Evolutionary conservation across 1,140 invertebrate species (phyloP).

Genomic region (Pemphigus obesinymphae): DNA sequence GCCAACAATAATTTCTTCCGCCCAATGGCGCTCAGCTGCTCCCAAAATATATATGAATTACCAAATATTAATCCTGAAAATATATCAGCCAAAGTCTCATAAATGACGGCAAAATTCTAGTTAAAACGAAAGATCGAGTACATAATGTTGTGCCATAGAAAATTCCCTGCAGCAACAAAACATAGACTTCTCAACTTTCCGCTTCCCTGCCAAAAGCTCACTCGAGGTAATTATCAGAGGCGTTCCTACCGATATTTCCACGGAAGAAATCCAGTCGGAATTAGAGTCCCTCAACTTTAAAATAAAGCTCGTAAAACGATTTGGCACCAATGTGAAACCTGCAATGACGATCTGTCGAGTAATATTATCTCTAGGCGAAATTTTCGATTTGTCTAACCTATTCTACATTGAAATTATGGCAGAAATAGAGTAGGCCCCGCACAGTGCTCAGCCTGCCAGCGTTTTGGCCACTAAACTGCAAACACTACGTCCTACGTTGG

Average conservation of each 20-base stretch:
- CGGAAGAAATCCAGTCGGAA: background rate
- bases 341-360: background rate
- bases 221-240: background rate
- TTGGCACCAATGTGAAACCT: background rate
- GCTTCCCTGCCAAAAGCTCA: background rate
- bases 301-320: background rate
- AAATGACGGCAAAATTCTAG: no score
- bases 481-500: background rate
- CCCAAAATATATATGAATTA: no score
- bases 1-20: no score
- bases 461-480: conserved; percentile 4
- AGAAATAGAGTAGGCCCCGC: background rate
- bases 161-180: no score
- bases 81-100: no score
- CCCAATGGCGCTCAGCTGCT: no score
- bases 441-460: background rate
- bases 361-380: background rate
- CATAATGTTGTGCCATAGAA: no score
- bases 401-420: background rate
- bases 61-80: no score
- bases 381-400: background rate
- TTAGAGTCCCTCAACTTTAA: background rate
- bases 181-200: no score
- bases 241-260: background rate
- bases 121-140: no score